phyloP scores from a whole-genome alignment of 2,113 vertebrate genomes.

The Aegotheles bennettii region DNA sequence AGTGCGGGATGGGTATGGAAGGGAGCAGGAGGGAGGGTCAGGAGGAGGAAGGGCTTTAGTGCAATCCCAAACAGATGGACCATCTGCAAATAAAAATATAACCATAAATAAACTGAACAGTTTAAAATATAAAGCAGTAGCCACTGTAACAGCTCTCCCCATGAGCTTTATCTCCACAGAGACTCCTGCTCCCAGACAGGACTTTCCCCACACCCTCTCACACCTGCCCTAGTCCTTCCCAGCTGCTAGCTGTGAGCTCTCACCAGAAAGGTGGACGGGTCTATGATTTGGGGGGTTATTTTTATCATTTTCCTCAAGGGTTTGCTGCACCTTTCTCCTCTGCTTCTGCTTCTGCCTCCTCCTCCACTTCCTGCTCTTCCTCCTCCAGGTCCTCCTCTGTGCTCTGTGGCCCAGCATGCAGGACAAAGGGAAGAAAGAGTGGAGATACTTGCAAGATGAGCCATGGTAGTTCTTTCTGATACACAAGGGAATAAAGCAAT shows the following conservation, averaged over 20 bases:
- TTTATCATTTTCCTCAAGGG: slow-evolving; percentile 69
- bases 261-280: slow-evolving; percentile 63
- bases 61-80: slow-evolving; percentile 47
- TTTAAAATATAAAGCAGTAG: slow-evolving; percentile 57
- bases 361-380: slow-evolving; percentile 68
- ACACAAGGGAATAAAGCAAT: not conserved
- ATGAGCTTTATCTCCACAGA: not conserved
- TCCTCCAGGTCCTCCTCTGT: slow-evolving; percentile 70
- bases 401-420: slow-evolving; percentile 72
- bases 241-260: slow-evolving; percentile 58
- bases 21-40: slow-evolving; percentile 56
- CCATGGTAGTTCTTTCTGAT: not conserved
- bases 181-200: not conserved
- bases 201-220: not conserved
- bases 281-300: slow-evolving; percentile 47
- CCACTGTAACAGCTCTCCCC: slow-evolving; percentile 6
- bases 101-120: slow-evolving; percentile 32
- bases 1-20: not conserved
- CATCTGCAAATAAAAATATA: slow-evolving; percentile 70
- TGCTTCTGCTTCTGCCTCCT: slow-evolving; percentile 67
- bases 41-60: slow-evolving; percentile 64
- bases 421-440: slow-evolving; percentile 75
- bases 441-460: slow-evolving; percentile 59
- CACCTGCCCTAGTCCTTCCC: slow-evolving; percentile 25
- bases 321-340: slow-evolving; percentile 78